phyloP scores from a whole-genome alignment of 1,140 invertebrate species.

The Trigoniulus corallinus region DNA sequence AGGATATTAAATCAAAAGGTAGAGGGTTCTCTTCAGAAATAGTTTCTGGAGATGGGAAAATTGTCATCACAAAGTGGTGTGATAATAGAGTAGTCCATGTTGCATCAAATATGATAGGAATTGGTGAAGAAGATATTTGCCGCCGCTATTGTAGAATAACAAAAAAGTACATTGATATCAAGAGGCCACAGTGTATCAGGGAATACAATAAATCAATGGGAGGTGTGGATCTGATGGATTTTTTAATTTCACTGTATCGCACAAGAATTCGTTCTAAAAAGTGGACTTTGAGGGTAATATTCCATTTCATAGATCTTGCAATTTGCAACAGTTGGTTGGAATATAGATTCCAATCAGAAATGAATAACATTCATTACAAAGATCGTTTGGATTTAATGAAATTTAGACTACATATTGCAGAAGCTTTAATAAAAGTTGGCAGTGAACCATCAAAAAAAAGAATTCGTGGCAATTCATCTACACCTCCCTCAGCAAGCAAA shows the following conservation, averaged over 20 bases:
- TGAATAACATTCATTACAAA: background rate
- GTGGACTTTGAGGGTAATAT: background rate
- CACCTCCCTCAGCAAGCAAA: background rate
- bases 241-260: constrained; percentile 1
- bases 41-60: background rate
- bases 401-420: background rate
- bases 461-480: background rate
- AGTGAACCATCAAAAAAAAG: background rate
- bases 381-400: background rate
- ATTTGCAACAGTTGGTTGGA: background rate
- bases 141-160: background rate
- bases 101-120: background rate
- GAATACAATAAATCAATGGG: constrained; percentile 1
- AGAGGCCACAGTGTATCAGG: background rate
- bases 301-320: background rate
- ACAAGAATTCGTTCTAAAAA: background rate
- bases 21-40: constrained; percentile 6
- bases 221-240: background rate
- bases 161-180: background rate
- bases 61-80: background rate
- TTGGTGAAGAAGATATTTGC: background rate
- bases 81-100: constrained; percentile 1
- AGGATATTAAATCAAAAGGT: constrained; percentile 10
- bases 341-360: background rate
- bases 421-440: background rate